phyloP scores from a whole-genome alignment of 2,888 invertebrate genomes.

The Catocala fraxini region DNA sequence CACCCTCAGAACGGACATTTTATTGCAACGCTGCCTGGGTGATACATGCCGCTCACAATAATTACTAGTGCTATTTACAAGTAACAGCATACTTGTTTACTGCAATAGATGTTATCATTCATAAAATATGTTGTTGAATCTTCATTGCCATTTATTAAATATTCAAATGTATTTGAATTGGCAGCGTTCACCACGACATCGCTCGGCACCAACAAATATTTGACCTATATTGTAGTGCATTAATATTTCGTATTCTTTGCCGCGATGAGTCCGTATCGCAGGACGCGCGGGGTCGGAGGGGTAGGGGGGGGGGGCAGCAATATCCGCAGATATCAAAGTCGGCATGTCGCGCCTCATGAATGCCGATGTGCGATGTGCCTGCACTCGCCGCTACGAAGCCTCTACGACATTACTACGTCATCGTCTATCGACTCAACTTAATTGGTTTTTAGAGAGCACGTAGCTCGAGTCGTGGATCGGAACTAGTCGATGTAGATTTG shows the following conservation, averaged over 20 bases:
- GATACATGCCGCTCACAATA: no score
- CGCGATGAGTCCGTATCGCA: not conserved
- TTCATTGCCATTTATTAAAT: no score
- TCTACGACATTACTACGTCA: slow-evolving; percentile 18
- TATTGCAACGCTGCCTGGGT: no score
- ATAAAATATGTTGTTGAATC: not conserved
- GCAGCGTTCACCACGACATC: no score
- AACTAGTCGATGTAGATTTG: slow-evolving; percentile 14
- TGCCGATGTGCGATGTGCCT: not conserved
- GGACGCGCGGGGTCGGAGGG: not conserved
- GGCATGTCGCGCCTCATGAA: slow-evolving; percentile 9
- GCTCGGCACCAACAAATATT: not conserved
- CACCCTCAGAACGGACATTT: no score
- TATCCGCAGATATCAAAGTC: slow-evolving; percentile 15
- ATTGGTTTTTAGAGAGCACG: slow-evolving; percentile 14
- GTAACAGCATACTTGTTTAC: not conserved
- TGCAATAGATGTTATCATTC: not conserved
- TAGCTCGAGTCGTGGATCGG: slow-evolving; percentile 5
- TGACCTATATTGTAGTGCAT: slow-evolving; percentile 2
- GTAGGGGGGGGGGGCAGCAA: not conserved
- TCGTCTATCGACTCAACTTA: slow-evolving; percentile 8
- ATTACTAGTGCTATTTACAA: no score
- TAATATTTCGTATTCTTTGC: slow-evolving; percentile 6
- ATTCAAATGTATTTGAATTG: no score
- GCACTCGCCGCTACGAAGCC: slow-evolving; percentile 9